These are phyloP conservation scores for Petrocephalus sullivani DNA, from an alignment of 2,797 vertebrate genomes.

Conservation along the genomic window DNA sequence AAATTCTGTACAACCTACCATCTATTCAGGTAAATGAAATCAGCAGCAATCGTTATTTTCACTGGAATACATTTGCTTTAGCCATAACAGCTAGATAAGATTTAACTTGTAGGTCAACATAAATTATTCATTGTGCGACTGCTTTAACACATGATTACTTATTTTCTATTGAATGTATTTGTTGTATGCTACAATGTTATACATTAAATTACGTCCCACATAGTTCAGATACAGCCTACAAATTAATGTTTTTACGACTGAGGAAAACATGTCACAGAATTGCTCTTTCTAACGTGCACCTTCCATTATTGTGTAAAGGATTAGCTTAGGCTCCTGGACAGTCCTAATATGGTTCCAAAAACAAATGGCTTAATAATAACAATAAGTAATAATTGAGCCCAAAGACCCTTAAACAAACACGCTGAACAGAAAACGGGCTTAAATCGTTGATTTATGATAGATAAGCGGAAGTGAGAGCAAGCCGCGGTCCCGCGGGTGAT, in stretches of 20 bases:
- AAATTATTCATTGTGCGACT: constrained; percentile 1
- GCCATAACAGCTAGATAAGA: neutral
- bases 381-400: constrained; percentile 3
- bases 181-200: neutral
- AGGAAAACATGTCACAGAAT: neutral
- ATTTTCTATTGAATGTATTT: neutral
- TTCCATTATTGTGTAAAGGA: neutral
- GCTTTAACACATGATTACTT: neutral
- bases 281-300: neutral
- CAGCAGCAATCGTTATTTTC: neutral
- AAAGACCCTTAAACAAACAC: neutral
- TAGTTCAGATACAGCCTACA: neutral
- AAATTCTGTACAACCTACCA: neutral
- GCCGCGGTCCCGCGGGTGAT: neutral
- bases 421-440: neutral
- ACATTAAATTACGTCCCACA: neutral
- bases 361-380: neutral
- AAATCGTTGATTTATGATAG: neutral
- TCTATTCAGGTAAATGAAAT: neutral
- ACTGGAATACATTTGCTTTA: neutral
- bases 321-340: neutral
- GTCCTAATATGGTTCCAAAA: neutral
- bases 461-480: neutral
- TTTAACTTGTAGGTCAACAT: neutral
- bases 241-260: neutral